A percentile compares a stretch with the other conserved stretches of the same genome.
These are phyloP conservation scores for Ophioninae sp. DNA, from an alignment of 2,888 invertebrate genomes.

Conservation along the genomic window DNA sequence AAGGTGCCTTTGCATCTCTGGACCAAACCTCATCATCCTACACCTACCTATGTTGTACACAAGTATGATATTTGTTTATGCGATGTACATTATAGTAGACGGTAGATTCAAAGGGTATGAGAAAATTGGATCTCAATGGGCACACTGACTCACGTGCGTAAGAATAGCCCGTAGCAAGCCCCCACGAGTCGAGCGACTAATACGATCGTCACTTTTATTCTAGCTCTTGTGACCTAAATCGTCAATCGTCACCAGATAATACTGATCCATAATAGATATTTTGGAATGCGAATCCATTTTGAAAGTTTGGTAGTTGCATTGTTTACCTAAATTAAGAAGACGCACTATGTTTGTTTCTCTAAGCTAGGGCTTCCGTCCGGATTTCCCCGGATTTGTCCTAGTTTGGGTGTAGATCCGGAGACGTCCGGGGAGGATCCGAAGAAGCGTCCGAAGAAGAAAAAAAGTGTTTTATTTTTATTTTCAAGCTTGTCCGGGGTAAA, in stretches of 20 bases:
- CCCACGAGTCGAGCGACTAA: constrained; percentile 47
- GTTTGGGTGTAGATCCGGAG: too few relatives aligned
- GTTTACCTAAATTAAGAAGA: not conserved
- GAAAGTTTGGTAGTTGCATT: not conserved
- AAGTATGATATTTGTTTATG: constrained; percentile 46
- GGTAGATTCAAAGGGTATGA: not conserved
- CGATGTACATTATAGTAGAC: constrained; percentile 15
- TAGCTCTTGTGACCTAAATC: constrained; percentile 17
- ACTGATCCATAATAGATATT: not conserved
- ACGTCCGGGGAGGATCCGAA: too few relatives aligned
- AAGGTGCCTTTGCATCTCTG: constrained; percentile 15
- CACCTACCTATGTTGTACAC: constrained; percentile 34
- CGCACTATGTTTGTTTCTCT: not conserved
- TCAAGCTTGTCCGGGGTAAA: too few relatives aligned
- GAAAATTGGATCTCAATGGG: constrained; percentile 64
- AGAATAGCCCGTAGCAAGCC: constrained; percentile 68
- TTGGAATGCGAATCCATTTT: not conserved
- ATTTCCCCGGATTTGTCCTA: too few relatives aligned
- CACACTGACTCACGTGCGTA: constrained; percentile 72
- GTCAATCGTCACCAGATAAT: not conserved
- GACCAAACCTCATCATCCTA: constrained; percentile 6
- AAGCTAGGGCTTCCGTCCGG: too few relatives aligned
- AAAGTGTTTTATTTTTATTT: too few relatives aligned
- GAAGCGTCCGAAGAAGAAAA: too few relatives aligned
- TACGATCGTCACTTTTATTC: constrained; percentile 1